These are phyloP conservation scores for Coranthus polyacanthus DNA, from an alignment of 2,797 vertebrate species.

Conservation along the genomic window DNA sequence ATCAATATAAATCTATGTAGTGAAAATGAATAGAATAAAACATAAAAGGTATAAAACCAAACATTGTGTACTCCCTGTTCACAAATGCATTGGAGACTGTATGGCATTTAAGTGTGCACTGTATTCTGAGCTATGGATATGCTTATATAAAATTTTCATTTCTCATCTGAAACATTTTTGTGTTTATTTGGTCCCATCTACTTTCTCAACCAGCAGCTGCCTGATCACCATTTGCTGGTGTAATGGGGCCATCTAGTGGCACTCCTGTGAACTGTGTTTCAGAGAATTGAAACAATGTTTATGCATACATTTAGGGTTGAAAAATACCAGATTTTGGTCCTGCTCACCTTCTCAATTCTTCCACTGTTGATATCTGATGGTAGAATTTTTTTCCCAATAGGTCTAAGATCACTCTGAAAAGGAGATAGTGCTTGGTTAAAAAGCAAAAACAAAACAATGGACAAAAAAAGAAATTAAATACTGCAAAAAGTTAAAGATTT, in stretches of 20 bases:
- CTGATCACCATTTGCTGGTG: constrained; percentile 38
- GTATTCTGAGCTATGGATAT: constrained; percentile 10
- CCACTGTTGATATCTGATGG: constrained; percentile 95
- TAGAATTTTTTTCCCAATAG: constrained; percentile 92
- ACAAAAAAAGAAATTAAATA: background rate
- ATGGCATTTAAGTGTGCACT: constrained; percentile 5
- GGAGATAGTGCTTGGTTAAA: constrained; percentile 36
- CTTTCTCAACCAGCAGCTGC: constrained; percentile 9
- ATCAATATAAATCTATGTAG: no score
- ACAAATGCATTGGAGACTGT: background rate
- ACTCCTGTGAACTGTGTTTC: constrained; percentile 35
- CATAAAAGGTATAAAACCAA: no score
- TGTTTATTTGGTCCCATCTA: constrained; percentile 5
- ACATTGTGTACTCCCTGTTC: no score
- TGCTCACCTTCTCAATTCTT: constrained; percentile 93
- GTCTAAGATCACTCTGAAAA: constrained; percentile 96
- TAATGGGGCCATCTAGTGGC: constrained; percentile 79
- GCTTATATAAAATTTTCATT: constrained; percentile 33
- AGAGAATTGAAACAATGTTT: constrained; percentile 1
- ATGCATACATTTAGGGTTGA: background rate
- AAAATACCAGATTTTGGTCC: background rate
- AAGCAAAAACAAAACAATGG: background rate
- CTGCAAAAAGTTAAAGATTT: background rate
- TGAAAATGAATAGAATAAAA: no score
- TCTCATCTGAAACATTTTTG: constrained; percentile 27